Evolutionary conservation across 2,113 vertebrate species (phyloP), one percentile per base, ranked within the genome.

Genomic region (Eretmochelys imbricata): DNA sequence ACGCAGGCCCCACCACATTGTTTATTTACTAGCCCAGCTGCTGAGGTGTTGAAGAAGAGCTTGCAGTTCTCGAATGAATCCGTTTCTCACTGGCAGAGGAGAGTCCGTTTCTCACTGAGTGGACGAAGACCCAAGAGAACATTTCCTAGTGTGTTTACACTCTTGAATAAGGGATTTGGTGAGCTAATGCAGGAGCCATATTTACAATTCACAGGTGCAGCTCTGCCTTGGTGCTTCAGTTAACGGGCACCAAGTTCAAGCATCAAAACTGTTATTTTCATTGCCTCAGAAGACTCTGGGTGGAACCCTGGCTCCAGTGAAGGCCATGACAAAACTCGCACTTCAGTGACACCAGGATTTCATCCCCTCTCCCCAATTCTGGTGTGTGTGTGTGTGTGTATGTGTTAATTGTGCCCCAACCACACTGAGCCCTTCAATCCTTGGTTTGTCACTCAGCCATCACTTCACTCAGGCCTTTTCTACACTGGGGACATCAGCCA

Each of bases 41-140:
- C 65, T 72, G 94, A 89, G 19, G 4, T 90, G 84, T 12, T 80
- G 49, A 72, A 72, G 25, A 49, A 81, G 53, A 93, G 35, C 59
- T 93, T 85, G 78, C 35, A 91, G 10, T 81, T 90, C 84, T 93
- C 89, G 42, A 80, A 42, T 87, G 62, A 90, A 16, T 79, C 42
- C 69, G 17, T 90, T 83, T 38, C 14, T 91, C 93, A 51, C 65
- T 80, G 82, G 48, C 55, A 94, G 69, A 88, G 42, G 83, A 75
- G 24, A 90, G 19, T 79, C 42, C 69, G 17, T 90, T 83, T 38
- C 14, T 91, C 93, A 51, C 65, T 79, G 46, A 46, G 10, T 24
- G 38, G 38, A 38, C 55, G 65, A 24, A 90, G 17, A 83, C 2
- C 8, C 42, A 76, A 14, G 35, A 62, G 89, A 93, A 79, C 19